A percentile compares a stretch with the other conserved stretches of the same genome.
phyloP scores from a whole-genome alignment of 2,113 vertebrate genomes.

The Amia ocellicauda region DNA sequence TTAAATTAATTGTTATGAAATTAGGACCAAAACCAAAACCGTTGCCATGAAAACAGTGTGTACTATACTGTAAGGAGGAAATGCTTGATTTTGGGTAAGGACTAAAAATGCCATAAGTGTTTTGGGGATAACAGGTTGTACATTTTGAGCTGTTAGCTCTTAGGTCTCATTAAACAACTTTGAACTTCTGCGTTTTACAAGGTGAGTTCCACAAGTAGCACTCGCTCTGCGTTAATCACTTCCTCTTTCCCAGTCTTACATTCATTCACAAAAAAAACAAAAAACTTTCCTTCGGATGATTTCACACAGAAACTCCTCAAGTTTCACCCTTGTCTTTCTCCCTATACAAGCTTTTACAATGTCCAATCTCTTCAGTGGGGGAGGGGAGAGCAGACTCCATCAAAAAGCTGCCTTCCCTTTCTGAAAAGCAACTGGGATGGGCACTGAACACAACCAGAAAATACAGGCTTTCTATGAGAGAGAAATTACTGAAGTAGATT shows the following conservation, averaged over 20 bases:
- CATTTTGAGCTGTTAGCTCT: too few relatives aligned
- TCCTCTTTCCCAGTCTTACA: constrained; percentile 28
- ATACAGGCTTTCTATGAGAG: too few relatives aligned
- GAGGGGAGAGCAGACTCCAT: background rate
- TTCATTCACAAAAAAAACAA: constrained; percentile 10
- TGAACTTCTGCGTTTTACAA: background rate
- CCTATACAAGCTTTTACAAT: constrained; percentile 21
- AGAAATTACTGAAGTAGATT: too few relatives aligned
- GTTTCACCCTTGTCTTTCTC: too few relatives aligned
- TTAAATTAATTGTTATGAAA: too few relatives aligned
- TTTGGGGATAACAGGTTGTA: too few relatives aligned
- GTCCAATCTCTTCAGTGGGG: constrained; percentile 7
- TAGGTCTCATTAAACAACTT: background rate
- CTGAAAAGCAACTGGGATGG: background rate
- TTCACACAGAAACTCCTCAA: background rate
- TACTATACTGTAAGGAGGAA: too few relatives aligned
- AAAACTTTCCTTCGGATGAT: background rate
- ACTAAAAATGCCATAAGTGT: too few relatives aligned
- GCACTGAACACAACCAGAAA: too few relatives aligned
- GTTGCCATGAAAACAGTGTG: too few relatives aligned
- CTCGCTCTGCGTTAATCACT: constrained; percentile 1
- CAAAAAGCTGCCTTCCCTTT: constrained; percentile 8
- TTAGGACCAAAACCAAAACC: too few relatives aligned
- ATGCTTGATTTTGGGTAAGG: too few relatives aligned
- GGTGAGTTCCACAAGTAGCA: background rate